A percentile compares a stretch with the other conserved stretches of the same genome.
These are phyloP conservation scores for Phaethornis superciliosus DNA, from an alignment of 2,113 vertebrate genomes.

Conservation along the genomic window DNA sequence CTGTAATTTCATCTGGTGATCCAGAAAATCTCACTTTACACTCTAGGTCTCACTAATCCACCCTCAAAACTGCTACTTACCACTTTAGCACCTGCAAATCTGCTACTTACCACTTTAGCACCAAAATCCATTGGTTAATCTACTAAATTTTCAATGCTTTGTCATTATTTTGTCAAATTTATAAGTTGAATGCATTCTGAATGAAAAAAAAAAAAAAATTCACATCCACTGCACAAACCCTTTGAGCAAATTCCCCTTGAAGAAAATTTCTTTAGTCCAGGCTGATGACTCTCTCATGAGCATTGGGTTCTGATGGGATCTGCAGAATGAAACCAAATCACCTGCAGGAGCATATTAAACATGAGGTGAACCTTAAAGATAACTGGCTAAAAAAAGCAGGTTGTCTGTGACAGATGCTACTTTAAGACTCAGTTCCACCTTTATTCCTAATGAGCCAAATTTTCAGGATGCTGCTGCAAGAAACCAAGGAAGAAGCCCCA, in stretches of 20 bases:
- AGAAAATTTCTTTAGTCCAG: neutral
- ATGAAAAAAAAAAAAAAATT: neutral
- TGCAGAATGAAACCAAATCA: neutral
- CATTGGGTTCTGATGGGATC: neutral
- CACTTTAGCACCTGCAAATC: neutral
- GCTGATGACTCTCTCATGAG: neutral
- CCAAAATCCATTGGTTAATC: neutral
- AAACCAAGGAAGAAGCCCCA: neutral
- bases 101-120: neutral
- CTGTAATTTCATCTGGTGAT: neutral
- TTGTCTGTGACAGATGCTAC: neutral
- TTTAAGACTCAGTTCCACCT: neutral
- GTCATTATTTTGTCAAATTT: neutral
- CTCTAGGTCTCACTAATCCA: neutral
- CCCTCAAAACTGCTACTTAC: neutral
- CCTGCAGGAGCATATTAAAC: neutral
- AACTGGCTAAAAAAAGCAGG: neutral
- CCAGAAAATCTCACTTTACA: neutral
- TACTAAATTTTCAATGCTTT: neutral
- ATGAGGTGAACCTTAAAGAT: neutral
- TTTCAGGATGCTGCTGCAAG: neutral
- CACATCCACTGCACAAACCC: neutral
- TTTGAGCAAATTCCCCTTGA: neutral
- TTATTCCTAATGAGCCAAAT: neutral
- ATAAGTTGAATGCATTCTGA: neutral